phyloP scores from a whole-genome alignment of 37 sponge, comb jelly and placozoan species.

The Corticium candelabrum region DNA sequence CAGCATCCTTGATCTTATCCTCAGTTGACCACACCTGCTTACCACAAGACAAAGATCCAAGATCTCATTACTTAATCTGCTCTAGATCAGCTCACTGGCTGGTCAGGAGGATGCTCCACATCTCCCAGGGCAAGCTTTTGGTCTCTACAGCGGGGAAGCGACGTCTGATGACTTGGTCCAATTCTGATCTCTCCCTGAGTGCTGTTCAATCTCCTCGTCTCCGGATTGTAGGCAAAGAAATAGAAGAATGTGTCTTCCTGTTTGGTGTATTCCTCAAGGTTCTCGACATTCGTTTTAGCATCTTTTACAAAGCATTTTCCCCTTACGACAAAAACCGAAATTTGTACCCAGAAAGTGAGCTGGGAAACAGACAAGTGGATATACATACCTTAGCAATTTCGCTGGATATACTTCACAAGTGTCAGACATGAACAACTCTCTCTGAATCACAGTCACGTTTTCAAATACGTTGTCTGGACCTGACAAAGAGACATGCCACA shows the following conservation, averaged over 20 bases:
- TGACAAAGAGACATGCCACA: not conserved
- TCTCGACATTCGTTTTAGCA: not conserved
- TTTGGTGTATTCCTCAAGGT: constrained; percentile 14
- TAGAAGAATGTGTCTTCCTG: constrained; percentile 51
- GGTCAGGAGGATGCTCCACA: too few species aligned
- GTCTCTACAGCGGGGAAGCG: not conserved
- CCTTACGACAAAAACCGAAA: constrained; percentile 27
- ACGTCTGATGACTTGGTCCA: not conserved
- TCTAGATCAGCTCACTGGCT: too few species aligned
- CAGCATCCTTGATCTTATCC: not conserved
- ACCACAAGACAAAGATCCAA: too few species aligned
- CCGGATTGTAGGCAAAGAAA: constrained; percentile 62
- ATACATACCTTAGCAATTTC: constrained; percentile 45
- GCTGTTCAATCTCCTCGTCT: constrained; percentile 30
- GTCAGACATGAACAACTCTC: constrained; percentile 71
- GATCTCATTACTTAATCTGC: too few species aligned
- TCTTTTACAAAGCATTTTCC: constrained; percentile 58
- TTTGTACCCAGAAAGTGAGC: too few species aligned
- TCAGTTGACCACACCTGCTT: not conserved
- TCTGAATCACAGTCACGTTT: constrained; percentile 21
- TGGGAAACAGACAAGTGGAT: not conserved
- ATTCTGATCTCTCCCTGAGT: not conserved
- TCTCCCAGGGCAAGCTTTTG: too few species aligned
- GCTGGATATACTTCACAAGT: constrained; percentile 69
- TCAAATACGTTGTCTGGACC: not conserved